Percentiles rank a stretch among this genome's conserved stretches.
Conservation (phyloP, 2,797 vertebrate genomes). For the Telmatherina bonti region DNA sequence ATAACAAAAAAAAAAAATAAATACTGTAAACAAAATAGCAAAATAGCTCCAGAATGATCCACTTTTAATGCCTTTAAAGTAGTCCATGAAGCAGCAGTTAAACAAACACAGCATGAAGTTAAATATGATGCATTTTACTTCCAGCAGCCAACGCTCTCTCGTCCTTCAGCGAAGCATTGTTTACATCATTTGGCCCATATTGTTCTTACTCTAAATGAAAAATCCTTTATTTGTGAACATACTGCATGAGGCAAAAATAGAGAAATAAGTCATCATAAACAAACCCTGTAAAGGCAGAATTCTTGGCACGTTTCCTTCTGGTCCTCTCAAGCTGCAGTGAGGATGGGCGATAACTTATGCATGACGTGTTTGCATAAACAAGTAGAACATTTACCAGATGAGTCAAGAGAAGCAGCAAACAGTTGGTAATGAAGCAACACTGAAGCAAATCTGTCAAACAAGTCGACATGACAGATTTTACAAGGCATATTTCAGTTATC, state of each 20-base stretch:
- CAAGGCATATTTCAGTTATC: not conserved
- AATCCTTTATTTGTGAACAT: not conserved
- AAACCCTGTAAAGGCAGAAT: not conserved
- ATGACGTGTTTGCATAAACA: slow-evolving; percentile 42
- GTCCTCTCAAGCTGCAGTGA: slow-evolving; percentile 17
- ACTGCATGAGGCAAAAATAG: not conserved
- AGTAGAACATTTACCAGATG: not conserved
- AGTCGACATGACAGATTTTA: not conserved
- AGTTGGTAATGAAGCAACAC: not conserved
- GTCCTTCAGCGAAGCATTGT: too few relatives aligned
- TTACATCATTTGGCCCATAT: too few relatives aligned
- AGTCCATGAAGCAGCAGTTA: too few relatives aligned
- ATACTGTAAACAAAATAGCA: too few relatives aligned
- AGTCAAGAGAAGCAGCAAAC: not conserved
- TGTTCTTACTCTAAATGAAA: too few relatives aligned
- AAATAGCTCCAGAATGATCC: too few relatives aligned
- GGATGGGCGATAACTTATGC: slow-evolving; percentile 41
- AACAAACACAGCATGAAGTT: too few relatives aligned
- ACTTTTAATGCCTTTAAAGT: too few relatives aligned
- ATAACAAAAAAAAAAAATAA: too few relatives aligned
- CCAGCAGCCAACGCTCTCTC: too few relatives aligned
- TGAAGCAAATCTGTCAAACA: not conserved
- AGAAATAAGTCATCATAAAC: not conserved
- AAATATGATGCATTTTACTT: too few relatives aligned
- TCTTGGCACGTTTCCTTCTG: slow-evolving; percentile 32